These are phyloP conservation scores for Paraplagusia blochii DNA, from an alignment of 2,113 vertebrate genomes.

Conservation along the genomic window DNA sequence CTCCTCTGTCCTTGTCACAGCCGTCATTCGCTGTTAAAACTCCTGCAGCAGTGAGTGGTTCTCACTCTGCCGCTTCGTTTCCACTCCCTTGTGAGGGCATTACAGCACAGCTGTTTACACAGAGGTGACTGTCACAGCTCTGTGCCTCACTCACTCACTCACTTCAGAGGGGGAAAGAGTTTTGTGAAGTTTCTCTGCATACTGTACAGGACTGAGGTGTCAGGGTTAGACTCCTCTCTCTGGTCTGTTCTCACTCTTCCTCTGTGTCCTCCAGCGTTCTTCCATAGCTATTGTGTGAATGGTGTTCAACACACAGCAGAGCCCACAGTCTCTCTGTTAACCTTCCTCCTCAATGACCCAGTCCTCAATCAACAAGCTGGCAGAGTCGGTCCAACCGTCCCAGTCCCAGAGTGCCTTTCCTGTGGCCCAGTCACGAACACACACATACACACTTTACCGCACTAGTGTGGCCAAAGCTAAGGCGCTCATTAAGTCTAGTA, in stretches of 20 bases:
- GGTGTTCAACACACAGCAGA: constrained; percentile 56
- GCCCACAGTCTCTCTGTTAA: constrained; percentile 58
- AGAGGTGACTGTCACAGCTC: not conserved
- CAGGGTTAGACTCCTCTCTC: not conserved
- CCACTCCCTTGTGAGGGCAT: too few species aligned
- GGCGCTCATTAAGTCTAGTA: constrained; percentile 36
- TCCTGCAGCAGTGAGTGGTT: not conserved
- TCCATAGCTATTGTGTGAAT: constrained; percentile 42
- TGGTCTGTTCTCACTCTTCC: constrained; percentile 4
- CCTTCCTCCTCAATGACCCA: constrained; percentile 56
- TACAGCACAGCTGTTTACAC: too few species aligned
- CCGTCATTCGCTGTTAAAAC: not conserved
- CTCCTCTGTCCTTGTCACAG: not conserved
- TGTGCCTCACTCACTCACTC: constrained; percentile 7
- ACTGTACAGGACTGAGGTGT: too few species aligned
- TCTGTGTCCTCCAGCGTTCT: constrained; percentile 19
- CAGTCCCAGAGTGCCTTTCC: constrained; percentile 68
- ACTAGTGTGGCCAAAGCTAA: constrained; percentile 43
- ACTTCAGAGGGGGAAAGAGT: too few species aligned
- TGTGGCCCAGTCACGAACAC: constrained; percentile 14
- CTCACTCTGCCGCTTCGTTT: too few species aligned
- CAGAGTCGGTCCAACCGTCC: constrained; percentile 47
- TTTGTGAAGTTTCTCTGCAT: too few species aligned
- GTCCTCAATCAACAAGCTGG: constrained; percentile 64
- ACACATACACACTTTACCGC: constrained; percentile 18